Conservation (phyloP, 1,140 invertebrate genomes). For the Psilanteris sp. region DNA sequence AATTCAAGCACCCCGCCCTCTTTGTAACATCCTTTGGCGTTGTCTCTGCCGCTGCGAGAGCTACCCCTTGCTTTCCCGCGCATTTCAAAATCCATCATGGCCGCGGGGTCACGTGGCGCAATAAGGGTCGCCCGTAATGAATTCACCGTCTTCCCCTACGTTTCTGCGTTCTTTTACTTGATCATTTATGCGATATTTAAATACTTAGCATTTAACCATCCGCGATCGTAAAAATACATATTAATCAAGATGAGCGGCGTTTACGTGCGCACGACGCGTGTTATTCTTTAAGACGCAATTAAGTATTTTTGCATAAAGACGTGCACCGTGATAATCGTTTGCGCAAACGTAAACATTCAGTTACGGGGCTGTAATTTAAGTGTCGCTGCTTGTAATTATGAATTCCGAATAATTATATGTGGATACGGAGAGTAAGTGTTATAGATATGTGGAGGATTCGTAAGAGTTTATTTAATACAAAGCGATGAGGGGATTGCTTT, state of each 20-base stretch:
- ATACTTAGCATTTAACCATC: conserved; percentile 40
- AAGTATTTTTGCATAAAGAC: neutral
- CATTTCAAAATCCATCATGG: conserved; percentile 74
- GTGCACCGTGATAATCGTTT: no score
- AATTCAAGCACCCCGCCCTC: conserved; percentile 69
- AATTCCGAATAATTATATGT: no score
- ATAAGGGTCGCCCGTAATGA: conserved; percentile 74
- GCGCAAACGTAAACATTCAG: no score
- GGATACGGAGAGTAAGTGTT: no score
- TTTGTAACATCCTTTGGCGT: conserved; percentile 63
- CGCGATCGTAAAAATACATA: conserved; percentile 29
- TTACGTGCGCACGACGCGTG: conserved; percentile 10
- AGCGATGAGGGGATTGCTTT: no score
- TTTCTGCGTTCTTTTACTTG: conserved; percentile 26
- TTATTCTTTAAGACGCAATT: conserved; percentile 14
- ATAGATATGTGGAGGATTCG: no score
- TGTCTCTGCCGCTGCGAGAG: conserved; percentile 34
- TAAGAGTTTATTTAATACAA: no score
- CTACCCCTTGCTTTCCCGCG: conserved; percentile 66
- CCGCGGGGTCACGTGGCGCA: conserved; percentile 73
- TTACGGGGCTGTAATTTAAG: no score
- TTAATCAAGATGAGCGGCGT: conserved; percentile 27
- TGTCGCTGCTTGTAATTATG: no score
- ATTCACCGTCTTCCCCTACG: conserved; percentile 54
- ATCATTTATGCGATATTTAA: conserved; percentile 59